Evolutionary conservation across 35 echinoderm and acorn worm genomes (phyloP).

Genomic region (Apostichopus japonicus): DNA sequence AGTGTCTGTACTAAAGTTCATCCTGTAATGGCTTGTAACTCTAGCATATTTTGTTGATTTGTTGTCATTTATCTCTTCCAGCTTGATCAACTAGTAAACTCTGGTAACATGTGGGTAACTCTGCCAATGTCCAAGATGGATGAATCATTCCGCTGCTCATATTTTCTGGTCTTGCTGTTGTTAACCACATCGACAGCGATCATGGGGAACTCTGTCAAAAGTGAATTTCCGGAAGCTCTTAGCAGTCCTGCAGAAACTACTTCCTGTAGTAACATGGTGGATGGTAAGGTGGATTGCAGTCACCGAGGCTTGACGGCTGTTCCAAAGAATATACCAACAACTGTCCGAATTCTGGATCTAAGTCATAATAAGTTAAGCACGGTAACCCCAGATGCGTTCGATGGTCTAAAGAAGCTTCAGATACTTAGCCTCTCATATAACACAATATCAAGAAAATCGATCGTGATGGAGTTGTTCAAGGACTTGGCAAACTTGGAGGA

Average conservation of each 20-base stretch:
- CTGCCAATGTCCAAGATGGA: neutral
- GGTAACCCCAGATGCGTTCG: conserved; percentile 47
- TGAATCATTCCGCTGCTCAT: neutral
- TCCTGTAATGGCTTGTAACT: too few species aligned
- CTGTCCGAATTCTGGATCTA: conserved; percentile 47
- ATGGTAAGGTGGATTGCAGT: conserved; percentile 69
- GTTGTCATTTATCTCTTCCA: too few species aligned
- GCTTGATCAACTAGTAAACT: too few species aligned
- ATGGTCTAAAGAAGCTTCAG: conserved; percentile 62
- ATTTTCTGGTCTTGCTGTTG: neutral
- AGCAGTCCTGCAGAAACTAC: neutral
- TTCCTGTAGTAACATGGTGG: neutral
- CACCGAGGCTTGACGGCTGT: conserved; percentile 52
- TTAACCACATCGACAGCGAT: neutral
- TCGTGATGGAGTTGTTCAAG: conserved; percentile 48
- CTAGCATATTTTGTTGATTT: too few species aligned
- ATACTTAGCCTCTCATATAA: conserved; percentile 69
- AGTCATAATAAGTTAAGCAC: conserved; percentile 67
- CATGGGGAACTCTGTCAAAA: neutral
- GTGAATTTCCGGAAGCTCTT: neutral
- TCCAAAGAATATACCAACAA: conserved; percentile 62
- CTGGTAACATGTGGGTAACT: too few species aligned
- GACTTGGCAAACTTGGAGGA: conserved; percentile 56
- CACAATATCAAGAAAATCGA: conserved; percentile 51
- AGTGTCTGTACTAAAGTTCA: too few species aligned